Evolutionary conservation across 2,888 invertebrate species (phyloP), one percentile per base, ranked within the genome.

Genomic region (Hybos culiciformis): DNA sequence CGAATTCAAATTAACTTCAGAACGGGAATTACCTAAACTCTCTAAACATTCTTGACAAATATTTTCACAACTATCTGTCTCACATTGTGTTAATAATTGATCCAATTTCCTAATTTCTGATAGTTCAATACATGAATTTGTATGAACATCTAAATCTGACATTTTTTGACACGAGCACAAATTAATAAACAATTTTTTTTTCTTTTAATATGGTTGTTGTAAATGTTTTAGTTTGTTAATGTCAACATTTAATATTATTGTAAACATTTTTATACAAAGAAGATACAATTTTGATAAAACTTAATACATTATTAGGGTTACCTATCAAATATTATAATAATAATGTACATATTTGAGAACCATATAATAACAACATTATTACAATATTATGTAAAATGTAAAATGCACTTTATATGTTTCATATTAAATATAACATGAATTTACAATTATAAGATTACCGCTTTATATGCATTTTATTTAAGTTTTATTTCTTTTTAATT

Each of bases 51-150:
- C 54, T 47, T 53, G 48, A 38, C 54, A 56, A 39, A 56, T 54
- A 47, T 56, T 56, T 46, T 56, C 56, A 48, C 56, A 56, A 45
- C 56, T 56, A 29, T 53, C 56, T 24, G 56, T 51, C 42, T 56
- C 56, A 49, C 56, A 56, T 49, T 56, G 56, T 34, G 54, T 56
- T 43, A 56, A 47, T 15, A 56, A 50, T 45, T 51, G 53, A 49
- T 56, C 56, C 40, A 56, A 48, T 43, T 56, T 56, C 33, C 56
- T 52, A 34, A 56, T 56, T 48, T 56, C 56, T 23, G 54, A 53
- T 36, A 56, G 48, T 52, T 56, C 56, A 50, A 56, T 56, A 47
- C 54, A 54, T 34, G 56, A 56, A 52, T 53, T 56, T 37, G 56
- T 54, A 45, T 50, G 51, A 42, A 54, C 49, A 50, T 52, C 54